These are phyloP conservation scores for Hypocryptadius cinnamomeus DNA, from an alignment of 2,113 vertebrate species.

Conservation along the genomic window DNA sequence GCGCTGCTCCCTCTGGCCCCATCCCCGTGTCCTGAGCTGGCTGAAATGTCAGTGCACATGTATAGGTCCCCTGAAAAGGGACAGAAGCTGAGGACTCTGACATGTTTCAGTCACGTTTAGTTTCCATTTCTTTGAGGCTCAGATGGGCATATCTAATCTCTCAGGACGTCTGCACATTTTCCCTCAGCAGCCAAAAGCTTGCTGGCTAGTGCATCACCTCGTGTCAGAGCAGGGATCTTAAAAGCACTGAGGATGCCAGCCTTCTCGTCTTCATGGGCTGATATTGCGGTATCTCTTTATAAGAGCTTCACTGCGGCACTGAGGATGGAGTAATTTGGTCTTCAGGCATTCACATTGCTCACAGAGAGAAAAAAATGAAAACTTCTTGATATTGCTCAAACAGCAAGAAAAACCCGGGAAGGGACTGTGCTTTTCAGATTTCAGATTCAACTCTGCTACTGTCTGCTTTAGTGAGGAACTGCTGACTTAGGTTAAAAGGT, in stretches of 20 bases:
- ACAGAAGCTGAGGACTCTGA: not conserved
- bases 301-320: not conserved
- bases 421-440: not conserved
- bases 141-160: conserved; percentile 16
- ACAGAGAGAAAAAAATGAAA: not conserved
- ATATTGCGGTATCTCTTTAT: not conserved
- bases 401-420: not conserved
- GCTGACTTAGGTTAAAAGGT: too few relatives aligned
- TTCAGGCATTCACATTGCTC: not conserved
- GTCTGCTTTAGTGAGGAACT: not conserved
- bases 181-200: not conserved
- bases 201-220: not conserved
- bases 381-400: not conserved
- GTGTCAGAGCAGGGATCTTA: not conserved
- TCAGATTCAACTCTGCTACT: not conserved
- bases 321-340: not conserved
- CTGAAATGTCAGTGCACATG: not conserved
- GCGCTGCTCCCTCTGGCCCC: fast-evolving
- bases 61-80: not conserved
- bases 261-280: not conserved
- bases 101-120: not conserved
- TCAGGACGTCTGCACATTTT: not conserved
- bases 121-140: not conserved
- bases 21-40: fast-evolving
- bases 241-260: not conserved